Percentiles rank a stretch among this genome's conserved stretches.
phyloP scores from a whole-genome alignment of 2,888 invertebrate species.

The Rhamnusium bicolor region DNA sequence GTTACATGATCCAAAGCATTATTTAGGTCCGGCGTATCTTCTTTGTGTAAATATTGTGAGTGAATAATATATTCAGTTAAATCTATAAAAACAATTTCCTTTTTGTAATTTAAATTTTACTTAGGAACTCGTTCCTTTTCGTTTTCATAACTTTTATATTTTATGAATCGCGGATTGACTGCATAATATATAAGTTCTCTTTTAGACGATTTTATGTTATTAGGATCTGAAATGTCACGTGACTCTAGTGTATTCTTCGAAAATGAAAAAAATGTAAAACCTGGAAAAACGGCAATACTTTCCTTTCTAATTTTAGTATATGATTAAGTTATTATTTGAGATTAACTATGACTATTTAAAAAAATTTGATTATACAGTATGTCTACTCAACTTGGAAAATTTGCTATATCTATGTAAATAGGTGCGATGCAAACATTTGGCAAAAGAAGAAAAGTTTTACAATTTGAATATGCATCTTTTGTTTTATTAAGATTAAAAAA shows the following conservation, averaged over 20 bases:
- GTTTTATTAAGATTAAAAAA: too few relatives aligned
- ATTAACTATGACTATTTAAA: too few relatives aligned
- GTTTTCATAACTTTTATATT: conserved; percentile 29
- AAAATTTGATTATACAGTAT: too few relatives aligned
- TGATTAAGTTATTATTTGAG: too few relatives aligned
- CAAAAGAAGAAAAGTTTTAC: too few relatives aligned
- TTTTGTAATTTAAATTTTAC: conserved; percentile 27
- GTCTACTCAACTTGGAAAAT: too few relatives aligned
- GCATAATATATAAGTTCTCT: conserved; percentile 14
- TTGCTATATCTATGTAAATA: too few relatives aligned
- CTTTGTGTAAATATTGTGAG: conserved; percentile 21
- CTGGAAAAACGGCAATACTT: too few relatives aligned
- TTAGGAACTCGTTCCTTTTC: conserved; percentile 13
- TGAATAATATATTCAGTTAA: conserved; percentile 17
- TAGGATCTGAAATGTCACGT: not conserved
- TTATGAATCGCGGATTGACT: conserved; percentile 23
- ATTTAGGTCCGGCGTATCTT: conserved; percentile 1
- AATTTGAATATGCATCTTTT: too few relatives aligned
- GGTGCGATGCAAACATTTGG: too few relatives aligned
- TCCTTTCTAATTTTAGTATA: too few relatives aligned
- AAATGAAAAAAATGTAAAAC: not conserved
- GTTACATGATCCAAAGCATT: conserved; percentile 10
- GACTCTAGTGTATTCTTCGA: not conserved
- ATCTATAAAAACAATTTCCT: conserved; percentile 32
- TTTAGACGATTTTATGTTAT: not conserved